Conservation (phyloP, 1,140 invertebrate species). For the Heliconius nattereri region DNA sequence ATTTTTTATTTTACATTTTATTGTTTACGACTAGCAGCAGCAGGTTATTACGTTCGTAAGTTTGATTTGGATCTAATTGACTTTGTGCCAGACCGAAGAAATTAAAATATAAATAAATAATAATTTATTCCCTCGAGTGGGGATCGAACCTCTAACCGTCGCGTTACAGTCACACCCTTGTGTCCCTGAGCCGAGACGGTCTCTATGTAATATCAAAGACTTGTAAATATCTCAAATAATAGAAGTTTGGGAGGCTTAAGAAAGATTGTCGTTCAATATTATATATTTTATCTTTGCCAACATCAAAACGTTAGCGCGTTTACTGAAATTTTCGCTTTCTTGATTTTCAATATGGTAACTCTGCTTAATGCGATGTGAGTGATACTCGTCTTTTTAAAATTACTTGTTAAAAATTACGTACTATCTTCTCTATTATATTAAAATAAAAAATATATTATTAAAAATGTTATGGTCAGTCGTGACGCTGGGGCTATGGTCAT, state of each 20-base stretch:
- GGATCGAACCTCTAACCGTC: too few species aligned
- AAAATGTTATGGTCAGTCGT: too few species aligned
- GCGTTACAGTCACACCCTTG: too few species aligned
- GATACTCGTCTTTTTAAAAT: background rate
- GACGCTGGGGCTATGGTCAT: too few species aligned
- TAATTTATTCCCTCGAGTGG: too few species aligned
- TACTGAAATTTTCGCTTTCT: constrained; percentile 10
- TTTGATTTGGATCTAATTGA: background rate
- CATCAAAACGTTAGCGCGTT: background rate
- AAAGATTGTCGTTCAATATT: background rate
- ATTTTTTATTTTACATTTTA: background rate
- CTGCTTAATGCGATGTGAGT: background rate
- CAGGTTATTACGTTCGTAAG: background rate
- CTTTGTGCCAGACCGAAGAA: background rate
- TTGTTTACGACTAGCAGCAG: background rate
- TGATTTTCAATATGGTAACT: constrained; percentile 1
- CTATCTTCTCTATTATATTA: background rate
- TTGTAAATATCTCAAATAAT: background rate
- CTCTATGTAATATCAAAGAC: background rate
- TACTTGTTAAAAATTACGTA: background rate
- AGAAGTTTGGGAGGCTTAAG: background rate
- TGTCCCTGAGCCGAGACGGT: too few species aligned
- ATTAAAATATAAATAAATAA: background rate
- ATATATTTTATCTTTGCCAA: background rate
- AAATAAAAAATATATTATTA: background rate